Evolutionary conservation across 2,888 invertebrate genomes (phyloP), one percentile per base, ranked within the genome.

Genomic region (Pandemis corylana): DNA sequence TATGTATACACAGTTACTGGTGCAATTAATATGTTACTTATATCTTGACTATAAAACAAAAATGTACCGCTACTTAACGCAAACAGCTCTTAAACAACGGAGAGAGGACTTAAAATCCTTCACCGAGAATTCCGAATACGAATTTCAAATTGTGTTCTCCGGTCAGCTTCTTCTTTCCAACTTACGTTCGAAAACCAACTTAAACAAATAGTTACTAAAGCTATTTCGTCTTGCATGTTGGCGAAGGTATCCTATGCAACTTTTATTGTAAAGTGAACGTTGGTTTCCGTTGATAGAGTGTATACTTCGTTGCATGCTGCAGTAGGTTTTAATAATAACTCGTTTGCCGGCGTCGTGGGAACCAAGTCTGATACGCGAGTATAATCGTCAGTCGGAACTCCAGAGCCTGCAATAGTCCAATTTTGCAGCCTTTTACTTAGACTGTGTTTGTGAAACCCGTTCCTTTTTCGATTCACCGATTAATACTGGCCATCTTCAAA

Each of bases 391-490:
- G 91, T 91, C 91, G 91, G 93, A 91, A 91, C 92, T 89, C 75
- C 86, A 86, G 85, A 87, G 89, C 88, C 91, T 91, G 94, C 93
- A 93, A 93, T 94, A 94, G 93, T 94, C 94, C 92, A 94, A 94
- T 94, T 94, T 93, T 91, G 93, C 91, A 91, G 92, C 89, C 93
- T 94, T 93, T 94, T 94, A 93, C 94, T 93, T 92, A 93, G 92
- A 90, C 69, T 91, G 87, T 83, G 83, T 85, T 87, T 84, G 83
- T 63, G 74, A 74, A 89, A 90, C 85, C 85, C 79, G 80, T 85
- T 90, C 86, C 84, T 74, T 88, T 90, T 90, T 88, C 82, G 81
- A 84, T 78, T 78, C 86, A 85, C 87, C 82, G 79, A 77, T 84
- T 82, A 80, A 80, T 80, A 7, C 42, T 59, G 69, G 69, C 49